Evolutionary conservation across 2,797 vertebrate species (phyloP).

Genomic region (Gymnothorax reevesii): DNA sequence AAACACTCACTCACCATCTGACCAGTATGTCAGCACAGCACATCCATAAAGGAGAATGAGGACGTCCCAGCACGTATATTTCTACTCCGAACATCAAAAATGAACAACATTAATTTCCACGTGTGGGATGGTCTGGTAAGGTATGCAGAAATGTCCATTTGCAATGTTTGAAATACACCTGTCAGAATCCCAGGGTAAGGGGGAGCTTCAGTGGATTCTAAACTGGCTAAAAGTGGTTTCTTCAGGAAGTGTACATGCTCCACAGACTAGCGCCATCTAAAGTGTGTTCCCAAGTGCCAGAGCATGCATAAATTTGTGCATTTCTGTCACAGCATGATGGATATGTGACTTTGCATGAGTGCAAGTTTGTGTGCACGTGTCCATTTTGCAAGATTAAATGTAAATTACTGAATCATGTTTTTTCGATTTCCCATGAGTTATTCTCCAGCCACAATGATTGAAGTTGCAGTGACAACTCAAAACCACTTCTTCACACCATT

Average conservation of each 20-base stretch:
- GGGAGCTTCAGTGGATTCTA: background rate
- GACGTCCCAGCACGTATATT: background rate
- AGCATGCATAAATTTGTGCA: too few relatives aligned
- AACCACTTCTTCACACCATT: constrained; percentile 50
- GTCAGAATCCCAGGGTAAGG: too few relatives aligned
- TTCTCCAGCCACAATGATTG: too few relatives aligned
- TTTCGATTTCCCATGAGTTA: too few relatives aligned
- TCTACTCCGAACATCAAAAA: background rate
- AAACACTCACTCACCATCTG: background rate
- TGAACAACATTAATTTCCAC: background rate
- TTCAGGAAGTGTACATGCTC: too few relatives aligned
- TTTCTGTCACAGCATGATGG: too few relatives aligned
- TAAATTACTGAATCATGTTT: background rate
- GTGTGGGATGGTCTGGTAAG: background rate
- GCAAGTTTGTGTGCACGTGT: background rate
- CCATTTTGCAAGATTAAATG: constrained; percentile 8
- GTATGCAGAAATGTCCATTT: background rate
- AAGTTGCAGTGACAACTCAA: too few relatives aligned
- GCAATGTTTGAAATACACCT: background rate
- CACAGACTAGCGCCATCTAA: too few relatives aligned
- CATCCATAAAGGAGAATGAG: constrained; percentile 27
- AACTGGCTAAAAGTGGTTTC: too few relatives aligned
- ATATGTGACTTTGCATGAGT: too few relatives aligned
- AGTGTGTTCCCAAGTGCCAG: too few relatives aligned
- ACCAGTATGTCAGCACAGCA: background rate